phyloP scores from a whole-genome alignment of 2,113 vertebrate genomes.

The Trochalopteron elliotii region DNA sequence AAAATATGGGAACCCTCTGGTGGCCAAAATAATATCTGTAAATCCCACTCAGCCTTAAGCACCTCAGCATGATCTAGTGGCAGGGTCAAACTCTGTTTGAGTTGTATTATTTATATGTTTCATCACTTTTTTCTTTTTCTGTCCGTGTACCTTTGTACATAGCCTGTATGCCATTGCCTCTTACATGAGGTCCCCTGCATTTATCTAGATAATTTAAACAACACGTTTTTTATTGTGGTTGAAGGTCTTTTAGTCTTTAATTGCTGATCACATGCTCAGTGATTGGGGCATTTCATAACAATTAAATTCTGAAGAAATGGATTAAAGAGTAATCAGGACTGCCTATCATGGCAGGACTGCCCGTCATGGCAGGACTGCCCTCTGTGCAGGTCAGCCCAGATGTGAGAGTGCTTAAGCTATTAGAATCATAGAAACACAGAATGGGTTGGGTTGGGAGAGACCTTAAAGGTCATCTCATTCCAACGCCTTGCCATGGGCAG shows the following conservation, averaged over 20 bases:
- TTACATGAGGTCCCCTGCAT: not conserved
- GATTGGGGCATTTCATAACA: not conserved
- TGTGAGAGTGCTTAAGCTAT: not conserved
- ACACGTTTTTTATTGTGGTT: not conserved
- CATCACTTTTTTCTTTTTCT: not conserved
- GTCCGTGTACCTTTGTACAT: not conserved
- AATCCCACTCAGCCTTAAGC: conserved; percentile 24
- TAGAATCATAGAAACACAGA: not conserved
- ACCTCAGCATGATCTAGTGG: not conserved
- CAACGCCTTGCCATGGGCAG: not conserved
- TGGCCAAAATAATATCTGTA: conserved; percentile 57
- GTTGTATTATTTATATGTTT: not conserved
- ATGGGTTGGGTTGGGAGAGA: not conserved
- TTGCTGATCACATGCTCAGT: not conserved
- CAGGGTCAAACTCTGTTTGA: not conserved
- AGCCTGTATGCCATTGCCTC: not conserved
- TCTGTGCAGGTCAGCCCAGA: not conserved
- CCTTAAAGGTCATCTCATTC: not conserved
- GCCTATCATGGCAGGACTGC: not conserved
- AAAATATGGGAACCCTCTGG: conserved; percentile 62
- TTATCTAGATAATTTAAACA: not conserved
- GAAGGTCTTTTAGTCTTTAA: conserved; percentile 1
- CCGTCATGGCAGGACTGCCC: not conserved
- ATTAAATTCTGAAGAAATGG: not conserved
- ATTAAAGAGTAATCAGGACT: not conserved